Evolutionary conservation across 92 coral and sea anemone species (phyloP).

Genomic region (Ricordea florida): DNA sequence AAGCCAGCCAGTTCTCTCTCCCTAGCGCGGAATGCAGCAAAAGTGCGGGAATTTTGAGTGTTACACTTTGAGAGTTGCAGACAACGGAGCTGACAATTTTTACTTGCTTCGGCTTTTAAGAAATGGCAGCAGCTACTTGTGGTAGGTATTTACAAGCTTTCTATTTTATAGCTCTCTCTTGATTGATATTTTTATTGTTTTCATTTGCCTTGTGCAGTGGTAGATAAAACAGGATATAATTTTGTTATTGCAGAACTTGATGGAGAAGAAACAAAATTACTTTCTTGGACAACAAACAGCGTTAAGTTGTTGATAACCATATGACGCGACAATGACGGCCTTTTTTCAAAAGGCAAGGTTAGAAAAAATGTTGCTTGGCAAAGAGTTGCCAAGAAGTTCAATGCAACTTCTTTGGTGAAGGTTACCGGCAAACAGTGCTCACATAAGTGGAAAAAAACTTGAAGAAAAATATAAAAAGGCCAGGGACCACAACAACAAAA

Average conservation of each 20-base stretch:
- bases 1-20: conserved; percentile 15
- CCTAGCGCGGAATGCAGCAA: neutral
- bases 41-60: conserved; percentile 11
- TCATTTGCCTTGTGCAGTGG: neutral
- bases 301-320: conserved; percentile 8
- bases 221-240: neutral
- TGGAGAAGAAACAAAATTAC: neutral
- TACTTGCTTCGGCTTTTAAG: no score
- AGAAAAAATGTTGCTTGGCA: conserved; percentile 28
- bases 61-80: neutral
- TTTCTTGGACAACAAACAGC: conserved; percentile 17
- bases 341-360: conserved; percentile 17
- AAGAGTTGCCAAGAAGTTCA: conserved; percentile 31
- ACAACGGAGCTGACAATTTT: neutral
- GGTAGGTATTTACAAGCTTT: neutral
- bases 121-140: conserved; percentile 1
- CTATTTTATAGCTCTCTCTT: neutral
- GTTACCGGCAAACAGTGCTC: conserved; percentile 11
- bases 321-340: neutral
- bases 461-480: conserved; percentile 27
- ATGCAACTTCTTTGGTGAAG: neutral
- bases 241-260: conserved; percentile 3
- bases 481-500: conserved; percentile 31
- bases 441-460: conserved; percentile 17
- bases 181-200: neutral